phyloP scores from a whole-genome alignment of 2,797 vertebrate species.

The Prunella strophiata region DNA sequence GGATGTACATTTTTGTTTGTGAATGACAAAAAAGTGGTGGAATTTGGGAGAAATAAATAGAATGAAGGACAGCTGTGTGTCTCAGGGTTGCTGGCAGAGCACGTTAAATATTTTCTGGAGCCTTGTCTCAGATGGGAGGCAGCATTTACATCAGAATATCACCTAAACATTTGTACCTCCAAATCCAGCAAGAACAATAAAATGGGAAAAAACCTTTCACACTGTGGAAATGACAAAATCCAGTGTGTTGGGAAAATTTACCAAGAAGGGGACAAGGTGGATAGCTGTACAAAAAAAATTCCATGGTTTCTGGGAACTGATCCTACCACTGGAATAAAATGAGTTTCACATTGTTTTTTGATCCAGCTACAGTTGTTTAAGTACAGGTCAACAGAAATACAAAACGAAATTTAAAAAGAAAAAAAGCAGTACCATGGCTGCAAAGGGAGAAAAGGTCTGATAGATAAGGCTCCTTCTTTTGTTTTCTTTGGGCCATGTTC shows the following conservation, averaged over 20 bases:
- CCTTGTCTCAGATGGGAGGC: background rate
- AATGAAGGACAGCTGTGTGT: background rate
- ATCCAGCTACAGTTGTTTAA: background rate
- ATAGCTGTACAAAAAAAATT: background rate
- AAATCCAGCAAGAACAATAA: background rate
- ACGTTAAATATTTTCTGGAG: background rate
- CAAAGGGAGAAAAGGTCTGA: background rate
- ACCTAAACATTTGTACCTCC: background rate
- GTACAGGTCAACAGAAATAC: background rate
- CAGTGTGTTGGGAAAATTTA: background rate
- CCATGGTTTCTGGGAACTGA: background rate
- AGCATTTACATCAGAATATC: background rate
- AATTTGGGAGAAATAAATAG: slow-evolving; percentile 1
- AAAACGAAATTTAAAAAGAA: accelerated
- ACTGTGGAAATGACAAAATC: background rate
- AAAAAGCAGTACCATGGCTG: no score
- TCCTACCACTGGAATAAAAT: background rate
- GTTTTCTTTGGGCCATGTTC: background rate
- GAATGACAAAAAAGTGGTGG: slow-evolving; percentile 29
- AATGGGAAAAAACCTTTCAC: background rate
- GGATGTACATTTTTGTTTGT: background rate
- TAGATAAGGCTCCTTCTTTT: background rate
- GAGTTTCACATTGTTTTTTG: background rate
- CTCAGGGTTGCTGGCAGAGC: background rate
- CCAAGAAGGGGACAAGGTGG: background rate